Percentiles rank a stretch among this genome's conserved stretches.
Conservation (phyloP, 2,797 vertebrate species). For the Myotis vivesi region DNA sequence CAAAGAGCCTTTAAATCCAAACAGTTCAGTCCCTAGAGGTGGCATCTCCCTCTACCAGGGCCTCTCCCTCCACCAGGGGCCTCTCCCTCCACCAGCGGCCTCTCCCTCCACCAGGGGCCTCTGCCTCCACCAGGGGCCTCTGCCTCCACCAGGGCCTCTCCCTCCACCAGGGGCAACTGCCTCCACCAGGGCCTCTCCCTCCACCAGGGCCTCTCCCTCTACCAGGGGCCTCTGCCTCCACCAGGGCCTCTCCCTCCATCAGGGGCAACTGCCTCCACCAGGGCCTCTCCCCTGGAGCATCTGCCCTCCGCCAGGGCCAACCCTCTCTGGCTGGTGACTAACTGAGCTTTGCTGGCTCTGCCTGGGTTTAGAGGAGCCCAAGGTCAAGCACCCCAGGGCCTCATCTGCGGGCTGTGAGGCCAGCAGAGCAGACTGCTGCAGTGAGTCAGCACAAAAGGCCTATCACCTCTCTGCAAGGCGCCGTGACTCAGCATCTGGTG, state of each 20-base stretch:
- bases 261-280: too few species aligned
- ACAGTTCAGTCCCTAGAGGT: background rate
- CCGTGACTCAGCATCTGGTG: background rate
- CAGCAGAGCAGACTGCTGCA: background rate
- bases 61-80: too few species aligned
- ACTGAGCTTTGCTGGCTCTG: background rate
- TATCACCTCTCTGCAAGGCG: background rate
- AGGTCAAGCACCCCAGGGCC: background rate
- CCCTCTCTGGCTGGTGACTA: background rate
- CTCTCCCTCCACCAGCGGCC: too few species aligned
- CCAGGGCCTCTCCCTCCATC: background rate
- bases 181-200: too few species aligned
- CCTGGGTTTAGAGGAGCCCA: background rate
- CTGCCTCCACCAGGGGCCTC: background rate
- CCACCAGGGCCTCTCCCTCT: background rate
- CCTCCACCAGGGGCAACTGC: background rate
- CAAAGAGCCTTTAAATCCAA: background rate
- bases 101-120: too few species aligned
- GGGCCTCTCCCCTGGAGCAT: background rate
- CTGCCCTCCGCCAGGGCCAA: too few species aligned
- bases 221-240: background rate
- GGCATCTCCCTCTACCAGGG: background rate
- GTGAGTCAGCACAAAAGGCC: background rate
- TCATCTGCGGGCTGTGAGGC: background rate
- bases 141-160: too few species aligned